Base-by-base conservation (phyloP, 35 echinoderm and acorn worm genomes). In the Anneissia japonica region DNA sequence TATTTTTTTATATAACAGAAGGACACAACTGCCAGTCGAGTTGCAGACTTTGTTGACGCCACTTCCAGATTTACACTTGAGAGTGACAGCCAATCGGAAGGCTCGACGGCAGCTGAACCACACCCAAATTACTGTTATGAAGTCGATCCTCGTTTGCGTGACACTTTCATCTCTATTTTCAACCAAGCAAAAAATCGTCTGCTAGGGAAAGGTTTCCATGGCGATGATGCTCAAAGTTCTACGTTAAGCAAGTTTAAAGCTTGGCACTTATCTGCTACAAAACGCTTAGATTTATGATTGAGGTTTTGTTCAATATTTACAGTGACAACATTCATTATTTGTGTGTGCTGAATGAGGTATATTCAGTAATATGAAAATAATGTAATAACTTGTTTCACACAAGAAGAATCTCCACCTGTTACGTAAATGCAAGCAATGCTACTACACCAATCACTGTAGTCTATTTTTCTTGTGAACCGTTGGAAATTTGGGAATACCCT, bases 1-100 rank as follows among this genome's bases (percentile, higher is more conserved):
- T 73, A 30, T 32, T 73, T 73, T 38, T 37, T 78, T 9, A 87
- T 75, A 74, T 82, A 35, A 31, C 88, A 94, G 92, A 86, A 72
- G 31, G 64, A 80, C 76, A 83, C 79, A 5, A 90, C 87, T 36
- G 46, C 83, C 13, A 80, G 85, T 32, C 83, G 87, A 3, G 88
- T 94, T 0, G 92, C 87, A 37, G 92, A 94, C 34, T 94, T 88
- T 83, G 92, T 94, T 14, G 92, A 79, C 33, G 79, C 83, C 12
- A 90, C 87, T 30, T 90, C 88, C 9, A 79, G 79, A 45, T 38
- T 76, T 9, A 40, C 23, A 30, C 19, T 80, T 32, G 89, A 83
- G 38, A 90, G 87, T 19, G 92, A 94, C 72, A 87, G 76, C 84
- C 87, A 75, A 74, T 94, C 92, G 74, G 92, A 94, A 34, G 73